These are phyloP conservation scores for Oreotragus oreotragus DNA, from an alignment of 2,113 vertebrate genomes.

Conservation along the genomic window DNA sequence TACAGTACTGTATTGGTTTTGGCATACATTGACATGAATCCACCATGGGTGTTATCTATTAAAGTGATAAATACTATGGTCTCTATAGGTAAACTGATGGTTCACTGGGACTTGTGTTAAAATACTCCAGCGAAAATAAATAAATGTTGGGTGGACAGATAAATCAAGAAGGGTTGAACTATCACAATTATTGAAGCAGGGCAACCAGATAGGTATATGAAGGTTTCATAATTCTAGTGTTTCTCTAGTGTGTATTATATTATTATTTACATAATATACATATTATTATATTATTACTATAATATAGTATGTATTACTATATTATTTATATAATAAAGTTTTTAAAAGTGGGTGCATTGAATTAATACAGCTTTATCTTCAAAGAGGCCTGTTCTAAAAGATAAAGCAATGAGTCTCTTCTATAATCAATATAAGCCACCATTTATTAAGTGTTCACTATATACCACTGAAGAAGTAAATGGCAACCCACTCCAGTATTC, in stretches of 20 bases:
- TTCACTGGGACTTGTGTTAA: neutral
- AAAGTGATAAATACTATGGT: neutral
- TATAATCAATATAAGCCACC: neutral
- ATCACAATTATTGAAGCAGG: neutral
- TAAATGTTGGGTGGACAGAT: neutral
- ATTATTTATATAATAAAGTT: neutral
- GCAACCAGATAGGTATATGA: neutral
- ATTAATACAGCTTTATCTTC: neutral
- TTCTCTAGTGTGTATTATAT: neutral
- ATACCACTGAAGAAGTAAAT: neutral
- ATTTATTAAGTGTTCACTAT: neutral
- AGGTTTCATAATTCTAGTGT: neutral
- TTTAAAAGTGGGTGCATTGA: neutral
- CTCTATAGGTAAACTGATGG: neutral
- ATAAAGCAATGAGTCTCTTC: neutral
- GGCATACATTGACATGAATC: too few relatives aligned
- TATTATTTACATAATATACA: neutral
- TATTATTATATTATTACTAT: neutral
- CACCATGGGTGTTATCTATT: too few relatives aligned
- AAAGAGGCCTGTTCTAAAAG: neutral
- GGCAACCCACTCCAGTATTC: too few relatives aligned
- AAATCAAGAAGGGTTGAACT: neutral
- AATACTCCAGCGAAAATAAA: slow-evolving; percentile 5
- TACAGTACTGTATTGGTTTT: too few relatives aligned
- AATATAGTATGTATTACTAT: neutral